phyloP scores from a whole-genome alignment of 2,113 vertebrate genomes.

The Arenaria interpres region DNA sequence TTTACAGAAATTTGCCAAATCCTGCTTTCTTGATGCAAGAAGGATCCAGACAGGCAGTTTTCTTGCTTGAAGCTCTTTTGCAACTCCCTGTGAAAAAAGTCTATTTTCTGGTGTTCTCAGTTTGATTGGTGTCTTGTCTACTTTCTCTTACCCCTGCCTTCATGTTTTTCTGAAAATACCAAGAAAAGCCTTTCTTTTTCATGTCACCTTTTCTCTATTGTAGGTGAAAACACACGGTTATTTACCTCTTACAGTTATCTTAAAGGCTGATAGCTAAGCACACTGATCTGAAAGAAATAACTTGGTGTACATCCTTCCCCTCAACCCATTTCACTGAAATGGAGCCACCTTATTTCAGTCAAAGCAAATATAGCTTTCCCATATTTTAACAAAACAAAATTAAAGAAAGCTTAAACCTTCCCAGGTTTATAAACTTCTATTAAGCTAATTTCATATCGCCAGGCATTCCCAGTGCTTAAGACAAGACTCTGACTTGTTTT shows the following conservation, averaged over 20 bases:
- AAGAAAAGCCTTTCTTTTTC: neutral
- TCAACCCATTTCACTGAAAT: neutral
- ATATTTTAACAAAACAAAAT: neutral
- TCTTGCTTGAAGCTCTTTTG: neutral
- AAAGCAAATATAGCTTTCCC: neutral
- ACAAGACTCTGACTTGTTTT: neutral
- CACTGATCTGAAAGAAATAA: neutral
- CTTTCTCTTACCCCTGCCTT: rapidly evolving
- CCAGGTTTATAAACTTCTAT: neutral
- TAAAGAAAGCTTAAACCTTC: neutral
- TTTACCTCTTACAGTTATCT: neutral
- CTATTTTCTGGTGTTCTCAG: neutral
- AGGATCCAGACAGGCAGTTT: neutral
- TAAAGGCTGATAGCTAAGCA: neutral
- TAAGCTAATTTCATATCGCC: neutral
- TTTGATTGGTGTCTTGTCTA: neutral
- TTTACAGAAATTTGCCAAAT: neutral
- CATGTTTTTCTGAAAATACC: neutral
- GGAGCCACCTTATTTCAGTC: neutral
- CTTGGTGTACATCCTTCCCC: neutral
- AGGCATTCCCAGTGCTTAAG: neutral
- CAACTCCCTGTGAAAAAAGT: neutral
- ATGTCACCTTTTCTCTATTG: neutral
- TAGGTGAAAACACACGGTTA: neutral
- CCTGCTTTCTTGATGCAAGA: neutral